A percentile compares a stretch with the other conserved stretches of the same genome.
Evolutionary conservation across 2,113 vertebrate genomes (phyloP).

Genomic region (Hydrolagus affinis): DNA sequence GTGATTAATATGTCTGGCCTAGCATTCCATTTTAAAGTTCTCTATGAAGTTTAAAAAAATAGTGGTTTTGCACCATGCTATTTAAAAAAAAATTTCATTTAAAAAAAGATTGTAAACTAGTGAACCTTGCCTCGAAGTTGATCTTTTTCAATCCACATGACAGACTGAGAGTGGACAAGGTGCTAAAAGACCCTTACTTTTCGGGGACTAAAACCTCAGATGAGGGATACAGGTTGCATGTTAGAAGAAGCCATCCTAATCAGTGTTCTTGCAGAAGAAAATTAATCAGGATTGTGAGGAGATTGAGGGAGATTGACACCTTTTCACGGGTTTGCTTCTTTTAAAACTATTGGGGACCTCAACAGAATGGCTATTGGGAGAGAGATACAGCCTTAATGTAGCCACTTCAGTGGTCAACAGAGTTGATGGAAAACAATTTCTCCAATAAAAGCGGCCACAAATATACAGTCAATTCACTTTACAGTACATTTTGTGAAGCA

Average conservation of each 20-base stretch:
- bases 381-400: too few species aligned
- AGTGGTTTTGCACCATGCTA: too few species aligned
- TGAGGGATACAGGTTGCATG: not conserved
- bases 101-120: constrained; percentile 50
- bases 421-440: not conserved
- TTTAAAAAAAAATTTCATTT: too few species aligned
- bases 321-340: not conserved
- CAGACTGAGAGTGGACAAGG: constrained; percentile 52
- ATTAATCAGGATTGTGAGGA: not conserved
- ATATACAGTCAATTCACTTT: too few species aligned
- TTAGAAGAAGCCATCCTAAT: not conserved
- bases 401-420: not conserved
- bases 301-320: not conserved
- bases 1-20: too few species aligned
- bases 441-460: not conserved
- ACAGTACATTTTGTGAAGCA: too few species aligned
- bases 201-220: constrained; percentile 20
- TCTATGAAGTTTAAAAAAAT: too few species aligned
- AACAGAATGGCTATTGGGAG: not conserved
- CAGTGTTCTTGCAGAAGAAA: not conserved
- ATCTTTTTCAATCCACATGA: constrained; percentile 42
- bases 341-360: not conserved
- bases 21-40: too few species aligned
- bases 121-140: constrained; percentile 50
- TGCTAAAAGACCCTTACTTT: constrained; percentile 52